Base-by-base conservation (phyloP, 2,888 invertebrate genomes). In the Caenorhabditis auriculariae region DNA sequence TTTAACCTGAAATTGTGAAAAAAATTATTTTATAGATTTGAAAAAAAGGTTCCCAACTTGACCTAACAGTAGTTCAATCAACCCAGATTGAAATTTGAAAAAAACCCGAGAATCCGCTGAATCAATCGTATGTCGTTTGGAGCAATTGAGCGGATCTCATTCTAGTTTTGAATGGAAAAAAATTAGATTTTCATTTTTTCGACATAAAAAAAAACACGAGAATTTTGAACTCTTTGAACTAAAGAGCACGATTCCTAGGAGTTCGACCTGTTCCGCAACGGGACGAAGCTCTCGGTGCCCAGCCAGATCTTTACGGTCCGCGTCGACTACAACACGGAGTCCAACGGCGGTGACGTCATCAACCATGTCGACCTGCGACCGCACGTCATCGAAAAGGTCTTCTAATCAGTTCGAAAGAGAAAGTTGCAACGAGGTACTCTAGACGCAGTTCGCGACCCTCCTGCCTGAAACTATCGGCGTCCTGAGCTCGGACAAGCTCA, bases 181-280 rank as follows among this genome's bases (percentile, higher is more conserved):
- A 12, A 32, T 12, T 9, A 32, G 9, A n/a, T 12, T 38, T 39
- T 39, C n/a, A 12, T 32, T 32, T 9, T 49, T 26, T 17, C 35
- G 9, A 7, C 19, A 47, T n/a, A 35, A 19, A 29, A 17, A 17
- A 29, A 32, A 19, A 21, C 9, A 32, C n/a, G 35, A 12, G n/a
- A n/a, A 12, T n/a, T 12, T 32, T 12, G n/a, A 32, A 32, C 9
- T 12, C 9, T 32, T 9, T 9, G n/a, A n/a, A 12, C 35, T 9
- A 32, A 32, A 12, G n/a, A 12, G 35, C 9, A 32, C n/a, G 9
- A n/a, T 2, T 58, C 39, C 3, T 24, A 60, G 54, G 57, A 66
- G 17, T 29, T 63, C 21, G 66, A 66, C 29, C 38, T 58, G 17
- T 60, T 56, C 42, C 35, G 54, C n/a, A 69, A 69, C 39, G 69